Evolutionary conservation across 2,888 invertebrate species (phyloP).

Genomic region (Hololepta plana): DNA sequence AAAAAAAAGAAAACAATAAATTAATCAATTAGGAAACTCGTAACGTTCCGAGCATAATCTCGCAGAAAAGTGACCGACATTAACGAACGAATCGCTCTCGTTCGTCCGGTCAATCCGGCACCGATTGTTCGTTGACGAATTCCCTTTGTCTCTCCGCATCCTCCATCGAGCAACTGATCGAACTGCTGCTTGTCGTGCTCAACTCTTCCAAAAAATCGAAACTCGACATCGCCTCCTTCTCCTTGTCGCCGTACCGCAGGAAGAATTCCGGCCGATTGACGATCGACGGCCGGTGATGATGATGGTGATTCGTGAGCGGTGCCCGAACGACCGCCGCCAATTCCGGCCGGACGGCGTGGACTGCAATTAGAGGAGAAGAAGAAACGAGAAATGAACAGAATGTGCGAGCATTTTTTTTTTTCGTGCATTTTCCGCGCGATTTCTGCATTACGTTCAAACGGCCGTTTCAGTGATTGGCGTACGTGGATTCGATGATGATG

Average conservation of each 20-base stretch:
- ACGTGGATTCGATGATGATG: constrained; percentile 25
- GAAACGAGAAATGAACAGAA: no score
- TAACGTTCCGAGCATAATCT: no score
- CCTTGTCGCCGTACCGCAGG: constrained; percentile 59
- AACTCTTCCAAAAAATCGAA: constrained; percentile 66
- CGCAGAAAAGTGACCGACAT: no score
- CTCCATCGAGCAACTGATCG: constrained; percentile 18
- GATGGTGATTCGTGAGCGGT: constrained; percentile 26
- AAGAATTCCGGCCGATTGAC: constrained; percentile 61
- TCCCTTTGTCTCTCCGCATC: no score
- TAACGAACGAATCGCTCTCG: no score
- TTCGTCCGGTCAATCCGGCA: no score
- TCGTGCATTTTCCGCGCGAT: no score
- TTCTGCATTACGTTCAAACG: constrained; percentile 20
- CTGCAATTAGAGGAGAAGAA: no score
- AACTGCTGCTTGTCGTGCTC: constrained; percentile 19
- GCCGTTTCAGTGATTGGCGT: constrained; percentile 28
- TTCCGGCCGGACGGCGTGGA: constrained; percentile 39
- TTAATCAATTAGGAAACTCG: no score
- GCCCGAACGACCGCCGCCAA: constrained; percentile 36
- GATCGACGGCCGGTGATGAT: constrained; percentile 43
- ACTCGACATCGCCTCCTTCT: constrained; percentile 57
- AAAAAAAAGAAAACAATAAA: no score
- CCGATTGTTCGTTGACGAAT: no score
- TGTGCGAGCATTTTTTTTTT: no score